phyloP scores from a whole-genome alignment of 2,888 invertebrate genomes.

The Galerucella nymphaeae region DNA sequence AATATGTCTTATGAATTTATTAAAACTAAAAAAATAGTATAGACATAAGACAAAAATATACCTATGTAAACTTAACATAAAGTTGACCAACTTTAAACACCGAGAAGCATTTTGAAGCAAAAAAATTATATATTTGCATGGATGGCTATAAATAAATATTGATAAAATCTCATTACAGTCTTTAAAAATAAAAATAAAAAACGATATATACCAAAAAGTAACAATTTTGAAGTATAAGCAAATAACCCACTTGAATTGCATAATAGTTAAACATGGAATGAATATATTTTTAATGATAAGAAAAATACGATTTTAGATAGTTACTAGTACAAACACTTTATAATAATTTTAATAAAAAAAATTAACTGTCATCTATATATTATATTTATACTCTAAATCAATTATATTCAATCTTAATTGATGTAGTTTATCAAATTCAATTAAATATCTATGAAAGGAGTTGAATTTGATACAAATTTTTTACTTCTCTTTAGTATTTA shows the following conservation, averaged over 20 bases:
- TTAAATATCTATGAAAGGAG: not conserved
- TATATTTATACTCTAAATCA: constrained; percentile 3
- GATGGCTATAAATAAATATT: constrained; percentile 23
- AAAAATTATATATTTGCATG: constrained; percentile 3
- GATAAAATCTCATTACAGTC: constrained; percentile 29
- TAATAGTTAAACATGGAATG: constrained; percentile 29
- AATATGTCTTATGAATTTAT: constrained; percentile 15
- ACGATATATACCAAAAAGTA: not conserved
- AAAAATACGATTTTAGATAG: constrained; percentile 16
- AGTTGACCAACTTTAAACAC: constrained; percentile 12
- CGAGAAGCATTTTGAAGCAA: constrained; percentile 22
- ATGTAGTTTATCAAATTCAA: not conserved
- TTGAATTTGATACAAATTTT: not conserved
- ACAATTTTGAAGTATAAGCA: constrained; percentile 16
- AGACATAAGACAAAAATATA: constrained; percentile 17
- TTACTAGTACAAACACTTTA: constrained; percentile 15
- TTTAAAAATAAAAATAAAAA: constrained; percentile 10
- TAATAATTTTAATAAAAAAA: constrained; percentile 3
- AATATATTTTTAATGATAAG: constrained; percentile 16
- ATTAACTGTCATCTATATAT: not conserved
- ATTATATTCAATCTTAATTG: not conserved
- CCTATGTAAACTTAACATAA: constrained; percentile 29
- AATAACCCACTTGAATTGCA: constrained; percentile 12
- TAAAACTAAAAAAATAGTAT: constrained; percentile 18
- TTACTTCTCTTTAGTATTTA: constrained; percentile 44